A percentile compares a stretch with the other conserved stretches of the same genome.
Evolutionary conservation across 2,113 vertebrate species (phyloP).

Genomic region (Tachycineta bicolor): DNA sequence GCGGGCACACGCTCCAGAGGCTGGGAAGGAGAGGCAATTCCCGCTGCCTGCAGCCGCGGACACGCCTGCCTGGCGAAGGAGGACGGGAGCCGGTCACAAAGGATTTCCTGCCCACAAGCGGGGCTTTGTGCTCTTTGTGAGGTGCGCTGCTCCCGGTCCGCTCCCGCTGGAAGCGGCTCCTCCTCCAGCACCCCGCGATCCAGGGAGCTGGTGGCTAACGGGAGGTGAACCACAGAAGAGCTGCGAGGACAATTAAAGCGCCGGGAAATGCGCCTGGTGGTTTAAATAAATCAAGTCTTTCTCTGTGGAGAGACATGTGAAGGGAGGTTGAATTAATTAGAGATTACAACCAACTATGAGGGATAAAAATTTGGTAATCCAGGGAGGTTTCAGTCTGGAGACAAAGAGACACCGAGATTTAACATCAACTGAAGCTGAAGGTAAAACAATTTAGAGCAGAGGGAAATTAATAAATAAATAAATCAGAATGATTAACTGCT

Average conservation of each 20-base stretch:
- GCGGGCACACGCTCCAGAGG: background rate
- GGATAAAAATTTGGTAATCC: background rate
- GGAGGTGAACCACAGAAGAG: background rate
- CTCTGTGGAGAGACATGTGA: background rate
- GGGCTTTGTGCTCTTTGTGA: constrained; percentile 4
- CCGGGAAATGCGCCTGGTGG: background rate
- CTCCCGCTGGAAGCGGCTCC: background rate
- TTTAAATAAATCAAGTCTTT: background rate
- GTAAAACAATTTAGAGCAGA: background rate
- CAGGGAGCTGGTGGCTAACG: background rate
- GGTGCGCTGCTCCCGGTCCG: background rate
- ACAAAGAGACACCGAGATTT: background rate
- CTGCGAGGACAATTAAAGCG: background rate
- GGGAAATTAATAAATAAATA: background rate
- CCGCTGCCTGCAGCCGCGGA: background rate
- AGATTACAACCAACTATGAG: background rate
- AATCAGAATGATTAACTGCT: background rate
- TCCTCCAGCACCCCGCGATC: background rate
- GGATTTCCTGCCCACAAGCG: background rate
- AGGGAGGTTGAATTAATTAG: background rate
- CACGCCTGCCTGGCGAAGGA: background rate
- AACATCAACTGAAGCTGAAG: background rate
- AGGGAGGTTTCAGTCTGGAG: background rate
- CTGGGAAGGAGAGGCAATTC: background rate
- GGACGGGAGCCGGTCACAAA: background rate